phyloP scores from a whole-genome alignment of 1,140 invertebrate species.

The Trichonephila clavipes region DNA sequence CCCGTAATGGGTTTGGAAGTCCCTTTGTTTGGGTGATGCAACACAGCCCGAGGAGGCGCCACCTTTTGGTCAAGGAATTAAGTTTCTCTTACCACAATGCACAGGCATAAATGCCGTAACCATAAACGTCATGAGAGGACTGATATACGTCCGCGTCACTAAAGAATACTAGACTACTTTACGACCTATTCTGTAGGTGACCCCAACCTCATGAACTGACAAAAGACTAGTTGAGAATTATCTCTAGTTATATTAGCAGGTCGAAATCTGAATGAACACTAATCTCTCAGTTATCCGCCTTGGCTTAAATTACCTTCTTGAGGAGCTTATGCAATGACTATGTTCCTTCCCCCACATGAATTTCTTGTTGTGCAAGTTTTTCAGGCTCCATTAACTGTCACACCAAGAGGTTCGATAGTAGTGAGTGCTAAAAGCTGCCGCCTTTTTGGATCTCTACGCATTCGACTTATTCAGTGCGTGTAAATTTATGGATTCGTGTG shows the following conservation, averaged over 20 bases:
- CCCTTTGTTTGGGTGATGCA: conserved; percentile 37
- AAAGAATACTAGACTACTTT: conserved; percentile 56
- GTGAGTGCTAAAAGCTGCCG: conserved; percentile 5
- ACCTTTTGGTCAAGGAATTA: conserved; percentile 23
- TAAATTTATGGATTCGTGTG: conserved; percentile 5
- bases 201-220: conserved; percentile 34
- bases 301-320: conserved; percentile 29
- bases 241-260: conserved; percentile 12
- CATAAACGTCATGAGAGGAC: conserved; percentile 55
- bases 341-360: not conserved
- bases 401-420: conserved; percentile 10
- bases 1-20: conserved; percentile 28
- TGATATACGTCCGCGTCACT: conserved; percentile 67
- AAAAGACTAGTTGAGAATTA: conserved; percentile 49
- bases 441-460: not conserved
- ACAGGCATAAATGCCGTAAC: not conserved
- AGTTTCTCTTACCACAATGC: conserved; percentile 12
- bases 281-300: conserved; percentile 25
- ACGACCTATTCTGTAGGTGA: conserved; percentile 62
- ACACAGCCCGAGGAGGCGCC: conserved; percentile 26
- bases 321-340: not conserved
- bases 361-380: conserved; percentile 27
- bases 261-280: conserved; percentile 43
- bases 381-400: conserved; percentile 8
- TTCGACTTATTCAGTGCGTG: not conserved